These are phyloP conservation scores for Steinernema khuongi DNA, from an alignment of 1,140 invertebrate species.

Conservation along the genomic window DNA sequence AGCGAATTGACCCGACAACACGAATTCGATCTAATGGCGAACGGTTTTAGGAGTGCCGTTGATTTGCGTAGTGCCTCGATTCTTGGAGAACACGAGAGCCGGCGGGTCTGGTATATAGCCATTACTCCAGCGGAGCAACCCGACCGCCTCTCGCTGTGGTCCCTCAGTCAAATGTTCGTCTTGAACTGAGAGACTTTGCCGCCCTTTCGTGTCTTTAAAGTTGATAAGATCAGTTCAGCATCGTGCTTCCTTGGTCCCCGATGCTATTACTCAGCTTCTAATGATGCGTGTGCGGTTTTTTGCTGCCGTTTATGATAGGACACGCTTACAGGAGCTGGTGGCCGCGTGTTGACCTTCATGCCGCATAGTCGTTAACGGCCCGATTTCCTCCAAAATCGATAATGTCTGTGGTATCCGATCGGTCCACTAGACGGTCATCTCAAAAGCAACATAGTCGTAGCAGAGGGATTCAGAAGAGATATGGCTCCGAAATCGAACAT, in stretches of 20 bases:
- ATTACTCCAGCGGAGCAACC: too few species aligned
- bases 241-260: background rate
- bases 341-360: too few species aligned
- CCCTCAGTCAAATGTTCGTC: background rate
- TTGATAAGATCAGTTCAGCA: background rate
- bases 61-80: background rate
- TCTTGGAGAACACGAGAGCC: background rate
- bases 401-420: conserved; percentile 5
- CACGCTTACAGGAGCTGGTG: too few species aligned
- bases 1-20: background rate
- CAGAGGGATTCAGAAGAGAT: background rate
- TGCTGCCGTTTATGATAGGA: too few species aligned
- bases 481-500: background rate
- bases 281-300: too few species aligned
- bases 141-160: background rate
- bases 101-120: too few species aligned
- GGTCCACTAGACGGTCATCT: background rate
- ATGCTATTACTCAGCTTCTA: too few species aligned
- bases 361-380: too few species aligned
- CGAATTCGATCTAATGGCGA: background rate
- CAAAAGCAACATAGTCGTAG: background rate
- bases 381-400: background rate
- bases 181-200: background rate
- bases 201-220: conserved; percentile 2
- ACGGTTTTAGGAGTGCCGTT: background rate